Conservation (phyloP, 92 coral and sea anemone species). For the Actinostola sp. region DNA sequence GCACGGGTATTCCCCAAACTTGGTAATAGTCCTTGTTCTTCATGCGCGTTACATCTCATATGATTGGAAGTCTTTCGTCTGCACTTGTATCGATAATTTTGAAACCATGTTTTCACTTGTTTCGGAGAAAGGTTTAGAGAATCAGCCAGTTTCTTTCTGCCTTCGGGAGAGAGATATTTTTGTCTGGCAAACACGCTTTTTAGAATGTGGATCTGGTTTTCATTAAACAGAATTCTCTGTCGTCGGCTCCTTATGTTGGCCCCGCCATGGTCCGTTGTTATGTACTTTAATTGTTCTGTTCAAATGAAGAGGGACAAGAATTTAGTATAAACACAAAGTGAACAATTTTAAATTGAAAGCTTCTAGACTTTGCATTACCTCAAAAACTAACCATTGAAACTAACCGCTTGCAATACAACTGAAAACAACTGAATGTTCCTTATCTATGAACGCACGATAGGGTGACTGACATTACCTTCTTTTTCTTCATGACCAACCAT, state of each 20-base stretch:
- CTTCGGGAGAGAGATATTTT: slow-evolving; percentile 27
- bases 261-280: neutral
- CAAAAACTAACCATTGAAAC: too few relatives aligned
- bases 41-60: neutral
- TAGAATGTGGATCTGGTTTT: slow-evolving; percentile 29
- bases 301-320: neutral
- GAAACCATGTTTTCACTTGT: slow-evolving; percentile 47
- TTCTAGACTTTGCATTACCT: neutral
- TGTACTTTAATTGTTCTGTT: neutral
- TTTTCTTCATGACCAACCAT: neutral
- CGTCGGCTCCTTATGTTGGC: slow-evolving; percentile 7
- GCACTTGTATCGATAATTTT: slow-evolving; percentile 40
- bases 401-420: too few relatives aligned
- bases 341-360: neutral
- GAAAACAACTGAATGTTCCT: too few relatives aligned
- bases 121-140: slow-evolving; percentile 30
- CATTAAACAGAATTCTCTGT: slow-evolving; percentile 23
- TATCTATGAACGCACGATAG: neutral
- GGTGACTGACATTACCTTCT: neutral
- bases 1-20: neutral
- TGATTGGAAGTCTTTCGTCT: slow-evolving; percentile 1
- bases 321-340: neutral
- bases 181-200: slow-evolving; percentile 29
- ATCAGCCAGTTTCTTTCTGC: slow-evolving; percentile 22
- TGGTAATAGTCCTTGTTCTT: neutral